Conservation (phyloP, 2,888 invertebrate species). For the Eupithecia subfuscata region DNA sequence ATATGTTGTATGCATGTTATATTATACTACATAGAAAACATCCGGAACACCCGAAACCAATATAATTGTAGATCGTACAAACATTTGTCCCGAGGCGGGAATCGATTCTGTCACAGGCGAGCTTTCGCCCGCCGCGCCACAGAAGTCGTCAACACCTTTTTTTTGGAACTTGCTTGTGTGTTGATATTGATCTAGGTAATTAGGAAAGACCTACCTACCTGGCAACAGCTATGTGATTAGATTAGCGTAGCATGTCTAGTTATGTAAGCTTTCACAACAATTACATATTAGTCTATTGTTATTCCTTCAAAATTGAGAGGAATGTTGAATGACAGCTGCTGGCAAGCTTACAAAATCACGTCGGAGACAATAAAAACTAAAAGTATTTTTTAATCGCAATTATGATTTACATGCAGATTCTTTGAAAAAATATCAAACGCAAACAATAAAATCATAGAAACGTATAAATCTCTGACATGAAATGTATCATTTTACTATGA, state of each 20-base stretch:
- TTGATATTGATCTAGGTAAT: too few species aligned
- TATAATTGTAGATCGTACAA: too few species aligned
- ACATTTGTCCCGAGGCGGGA: too few species aligned
- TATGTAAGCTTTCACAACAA: neutral
- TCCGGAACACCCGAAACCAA: too few species aligned
- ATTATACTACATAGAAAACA: too few species aligned
- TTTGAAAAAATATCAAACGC: constrained; percentile 51
- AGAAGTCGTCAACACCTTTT: too few species aligned
- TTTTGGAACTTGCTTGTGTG: too few species aligned
- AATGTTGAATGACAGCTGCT: constrained; percentile 20
- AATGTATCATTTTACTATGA: constrained; percentile 67
- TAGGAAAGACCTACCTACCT: neutral
- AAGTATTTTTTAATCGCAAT: constrained; percentile 44
- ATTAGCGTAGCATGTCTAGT: too few species aligned
- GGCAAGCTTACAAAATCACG: constrained; percentile 35
- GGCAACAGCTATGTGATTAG: too few species aligned
- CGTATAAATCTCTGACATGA: constrained; percentile 55
- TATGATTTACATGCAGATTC: constrained; percentile 41
- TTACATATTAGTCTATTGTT: neutral
- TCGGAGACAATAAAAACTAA: constrained; percentile 26
- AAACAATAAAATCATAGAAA: constrained; percentile 51
- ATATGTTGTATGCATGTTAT: too few species aligned
- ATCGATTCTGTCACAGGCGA: too few species aligned
- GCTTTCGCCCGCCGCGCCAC: too few species aligned
- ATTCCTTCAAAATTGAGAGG: constrained; percentile 15